These are phyloP conservation scores for Sycobia sp. DNA, from an alignment of 1,140 invertebrate genomes.

Conservation along the genomic window DNA sequence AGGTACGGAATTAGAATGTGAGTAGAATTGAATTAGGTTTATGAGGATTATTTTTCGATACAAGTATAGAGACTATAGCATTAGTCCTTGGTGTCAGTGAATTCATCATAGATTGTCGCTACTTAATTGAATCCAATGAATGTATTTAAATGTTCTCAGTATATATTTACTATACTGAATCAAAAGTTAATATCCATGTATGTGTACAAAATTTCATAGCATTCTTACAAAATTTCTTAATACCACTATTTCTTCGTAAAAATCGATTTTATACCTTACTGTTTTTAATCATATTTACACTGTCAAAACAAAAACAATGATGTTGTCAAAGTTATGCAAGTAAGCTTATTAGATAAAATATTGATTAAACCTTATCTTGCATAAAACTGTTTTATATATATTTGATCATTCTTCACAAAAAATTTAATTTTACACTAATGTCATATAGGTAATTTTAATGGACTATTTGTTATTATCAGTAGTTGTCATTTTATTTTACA, in stretches of 20 bases:
- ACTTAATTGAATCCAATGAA: conserved; percentile 5
- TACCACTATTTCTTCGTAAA: conserved; percentile 4
- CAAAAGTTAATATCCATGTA: conserved; percentile 13
- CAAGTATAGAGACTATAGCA: conserved; percentile 19
- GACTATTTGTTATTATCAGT: too few relatives aligned
- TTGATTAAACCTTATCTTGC: too few relatives aligned
- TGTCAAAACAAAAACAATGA: conserved; percentile 1
- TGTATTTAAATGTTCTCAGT: conserved; percentile 1
- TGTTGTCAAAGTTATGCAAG: conserved; percentile 1
- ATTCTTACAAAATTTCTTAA: neutral
- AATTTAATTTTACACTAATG: conserved; percentile 13
- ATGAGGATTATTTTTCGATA: conserved; percentile 33
- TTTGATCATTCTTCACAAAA: too few relatives aligned
- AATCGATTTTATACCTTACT: conserved; percentile 12
- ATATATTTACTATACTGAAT: neutral
- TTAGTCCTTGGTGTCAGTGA: conserved; percentile 4
- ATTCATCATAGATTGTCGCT: conserved; percentile 1
- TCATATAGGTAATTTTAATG: too few relatives aligned
- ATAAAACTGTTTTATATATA: too few relatives aligned
- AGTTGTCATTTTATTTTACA: too few relatives aligned
- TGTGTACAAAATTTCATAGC: neutral
- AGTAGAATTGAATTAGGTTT: conserved; percentile 11
- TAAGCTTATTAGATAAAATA: conserved; percentile 24
- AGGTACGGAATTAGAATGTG: neutral
- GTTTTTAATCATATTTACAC: conserved; percentile 5